Percentiles rank a stretch among this genome's conserved stretches.
phyloP scores from a whole-genome alignment of 1,140 invertebrate genomes.

The Polypedilum vanderplanki region DNA sequence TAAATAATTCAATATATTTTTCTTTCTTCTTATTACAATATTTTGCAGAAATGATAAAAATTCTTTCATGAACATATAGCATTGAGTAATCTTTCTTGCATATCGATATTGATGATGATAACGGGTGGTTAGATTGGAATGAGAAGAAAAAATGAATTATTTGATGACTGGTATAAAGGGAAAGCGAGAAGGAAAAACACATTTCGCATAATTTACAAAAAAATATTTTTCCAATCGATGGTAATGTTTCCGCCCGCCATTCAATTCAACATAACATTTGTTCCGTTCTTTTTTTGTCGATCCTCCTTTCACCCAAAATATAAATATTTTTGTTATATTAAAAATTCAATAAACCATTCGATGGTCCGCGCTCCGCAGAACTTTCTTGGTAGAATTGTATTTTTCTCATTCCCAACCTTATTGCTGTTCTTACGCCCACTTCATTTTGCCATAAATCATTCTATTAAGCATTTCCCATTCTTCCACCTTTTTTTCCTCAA shows the following conservation, averaged over 20 bases:
- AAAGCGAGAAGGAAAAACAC: background rate
- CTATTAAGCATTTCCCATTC: background rate
- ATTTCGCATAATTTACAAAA: conserved; percentile 6
- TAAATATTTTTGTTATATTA: conserved; percentile 15
- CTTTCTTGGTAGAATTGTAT: background rate
- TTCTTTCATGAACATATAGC: background rate
- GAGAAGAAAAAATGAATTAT: background rate
- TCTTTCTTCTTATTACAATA: background rate
- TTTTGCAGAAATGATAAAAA: background rate
- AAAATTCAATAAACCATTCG: conserved; percentile 7
- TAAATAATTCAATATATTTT: background rate
- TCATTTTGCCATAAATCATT: background rate
- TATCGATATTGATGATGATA: conserved; percentile 9
- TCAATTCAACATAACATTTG: conserved; percentile 16
- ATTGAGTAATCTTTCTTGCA: background rate
- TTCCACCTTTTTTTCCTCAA: background rate
- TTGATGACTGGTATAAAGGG: background rate
- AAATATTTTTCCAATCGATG: conserved; percentile 19
- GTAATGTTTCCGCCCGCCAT: conserved; percentile 3
- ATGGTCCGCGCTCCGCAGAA: background rate
- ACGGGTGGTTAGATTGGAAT: background rate
- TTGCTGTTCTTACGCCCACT: conserved; percentile 10
- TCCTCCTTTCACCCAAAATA: background rate
- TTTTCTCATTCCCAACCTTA: background rate
- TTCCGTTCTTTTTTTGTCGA: background rate